phyloP scores from a whole-genome alignment of 1,140 invertebrate genomes.

The Melitaea cinxia region DNA sequence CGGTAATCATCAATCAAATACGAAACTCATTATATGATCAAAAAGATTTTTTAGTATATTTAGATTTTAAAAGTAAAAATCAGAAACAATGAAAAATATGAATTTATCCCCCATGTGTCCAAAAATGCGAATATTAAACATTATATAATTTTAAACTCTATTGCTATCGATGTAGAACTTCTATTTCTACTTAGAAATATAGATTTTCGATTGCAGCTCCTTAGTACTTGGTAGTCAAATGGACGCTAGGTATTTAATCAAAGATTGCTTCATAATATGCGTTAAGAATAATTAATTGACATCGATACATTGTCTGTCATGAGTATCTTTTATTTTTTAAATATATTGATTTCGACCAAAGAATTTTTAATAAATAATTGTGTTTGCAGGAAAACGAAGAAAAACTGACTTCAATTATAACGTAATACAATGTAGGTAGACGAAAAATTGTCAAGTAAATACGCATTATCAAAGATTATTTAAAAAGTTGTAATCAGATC shows the following conservation, averaged over 20 bases:
- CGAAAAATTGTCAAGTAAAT: too few species aligned
- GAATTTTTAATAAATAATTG: slow-evolving; percentile 1
- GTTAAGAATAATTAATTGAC: slow-evolving; percentile 25
- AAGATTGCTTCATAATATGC: slow-evolving; percentile 30
- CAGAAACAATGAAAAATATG: neutral
- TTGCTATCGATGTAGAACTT: neutral
- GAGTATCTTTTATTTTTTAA: slow-evolving; percentile 7
- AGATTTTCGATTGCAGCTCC: neutral
- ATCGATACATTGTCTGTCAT: slow-evolving; percentile 21
- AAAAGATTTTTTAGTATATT: too few species aligned
- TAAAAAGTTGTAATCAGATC: too few species aligned
- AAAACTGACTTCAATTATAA: too few species aligned
- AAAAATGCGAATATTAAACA: too few species aligned
- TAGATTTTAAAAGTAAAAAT: neutral
- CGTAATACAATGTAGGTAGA: too few species aligned
- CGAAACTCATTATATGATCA: too few species aligned
- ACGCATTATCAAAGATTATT: too few species aligned
- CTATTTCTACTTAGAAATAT: neutral
- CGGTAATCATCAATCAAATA: neutral
- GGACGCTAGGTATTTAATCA: slow-evolving; percentile 26
- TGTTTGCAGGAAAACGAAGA: too few species aligned
- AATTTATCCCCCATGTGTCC: neutral
- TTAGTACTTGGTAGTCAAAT: slow-evolving; percentile 19
- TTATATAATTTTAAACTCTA: neutral
- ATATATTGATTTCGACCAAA: neutral